Conservation (phyloP, 2,113 vertebrate genomes). For the Mirza zaza region DNA sequence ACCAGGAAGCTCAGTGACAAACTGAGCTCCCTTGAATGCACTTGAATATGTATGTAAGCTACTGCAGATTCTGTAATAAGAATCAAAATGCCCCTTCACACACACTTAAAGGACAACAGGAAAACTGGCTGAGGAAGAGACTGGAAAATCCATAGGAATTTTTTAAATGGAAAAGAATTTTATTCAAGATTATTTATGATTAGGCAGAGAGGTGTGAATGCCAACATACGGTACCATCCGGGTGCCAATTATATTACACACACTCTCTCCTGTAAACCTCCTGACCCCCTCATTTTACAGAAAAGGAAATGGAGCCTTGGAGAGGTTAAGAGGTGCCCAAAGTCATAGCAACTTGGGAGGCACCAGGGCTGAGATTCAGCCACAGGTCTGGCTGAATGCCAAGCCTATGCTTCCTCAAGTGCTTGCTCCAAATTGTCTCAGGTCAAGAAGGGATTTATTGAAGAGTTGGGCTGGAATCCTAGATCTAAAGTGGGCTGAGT, state of each 20-base stretch:
- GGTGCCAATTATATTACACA: no score
- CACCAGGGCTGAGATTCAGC: no score
- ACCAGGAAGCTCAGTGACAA: neutral
- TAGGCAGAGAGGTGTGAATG: neutral
- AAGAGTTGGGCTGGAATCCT: neutral
- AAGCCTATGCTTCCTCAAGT: neutral
- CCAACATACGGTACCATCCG: neutral
- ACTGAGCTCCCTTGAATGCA: neutral
- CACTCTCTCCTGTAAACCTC: neutral
- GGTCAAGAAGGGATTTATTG: constrained; percentile 1
- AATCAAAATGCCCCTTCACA: neutral
- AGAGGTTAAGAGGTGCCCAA: neutral
- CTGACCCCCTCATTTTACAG: neutral
- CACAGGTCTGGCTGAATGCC: neutral
- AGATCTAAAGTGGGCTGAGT: neutral
- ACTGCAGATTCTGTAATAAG: neutral
- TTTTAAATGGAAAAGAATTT: constrained; percentile 26
- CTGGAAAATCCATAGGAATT: neutral
- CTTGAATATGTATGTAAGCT: neutral
- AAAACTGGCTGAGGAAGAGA: constrained; percentile 14
- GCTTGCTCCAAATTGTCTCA: neutral
- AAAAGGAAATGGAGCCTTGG: neutral
- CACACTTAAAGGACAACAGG: neutral
- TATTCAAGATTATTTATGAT: neutral
- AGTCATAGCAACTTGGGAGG: neutral